These are phyloP conservation scores for Lepidurus apus DNA, from an alignment of 1,140 invertebrate species.

Conservation along the genomic window DNA sequence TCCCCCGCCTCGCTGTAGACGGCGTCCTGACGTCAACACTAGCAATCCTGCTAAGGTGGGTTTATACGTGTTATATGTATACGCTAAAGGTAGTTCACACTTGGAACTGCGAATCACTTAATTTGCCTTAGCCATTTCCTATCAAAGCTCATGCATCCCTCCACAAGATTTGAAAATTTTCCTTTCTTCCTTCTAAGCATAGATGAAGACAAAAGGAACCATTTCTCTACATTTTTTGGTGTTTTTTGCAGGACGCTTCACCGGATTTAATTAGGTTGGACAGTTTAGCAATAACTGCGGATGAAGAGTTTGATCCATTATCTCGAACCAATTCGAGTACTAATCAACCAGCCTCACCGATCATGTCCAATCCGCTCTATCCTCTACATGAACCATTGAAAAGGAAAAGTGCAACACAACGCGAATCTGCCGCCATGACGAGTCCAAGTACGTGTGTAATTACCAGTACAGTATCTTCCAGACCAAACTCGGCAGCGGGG, in stretches of 20 bases:
- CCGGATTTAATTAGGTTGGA: constrained; percentile 57
- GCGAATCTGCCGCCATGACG: background rate
- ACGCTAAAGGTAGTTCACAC: background rate
- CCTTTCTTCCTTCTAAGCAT: background rate
- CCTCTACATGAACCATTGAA: constrained; percentile 15
- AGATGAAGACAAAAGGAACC: background rate
- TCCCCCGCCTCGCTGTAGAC: constrained; percentile 31
- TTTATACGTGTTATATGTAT: background rate
- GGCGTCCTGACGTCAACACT: background rate
- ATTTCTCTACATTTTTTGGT: background rate
- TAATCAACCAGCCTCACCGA: background rate
- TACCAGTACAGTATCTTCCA: background rate
- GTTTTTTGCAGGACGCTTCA: constrained; percentile 35
- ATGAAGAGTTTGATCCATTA: constrained; percentile 57
- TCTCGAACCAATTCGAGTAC: background rate
- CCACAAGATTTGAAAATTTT: background rate
- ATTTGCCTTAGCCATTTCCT: constrained; percentile 29
- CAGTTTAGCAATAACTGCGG: constrained; percentile 49
- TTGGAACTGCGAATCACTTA: constrained; percentile 24
- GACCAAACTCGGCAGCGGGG: background rate
- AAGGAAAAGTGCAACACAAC: background rate
- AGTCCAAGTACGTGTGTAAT: background rate
- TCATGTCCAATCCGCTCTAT: constrained; percentile 32
- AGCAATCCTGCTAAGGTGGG: background rate
- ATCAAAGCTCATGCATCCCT: background rate